These are phyloP conservation scores for Stenichneumon culpator DNA, from an alignment of 2,888 invertebrate species.

Conservation along the genomic window DNA sequence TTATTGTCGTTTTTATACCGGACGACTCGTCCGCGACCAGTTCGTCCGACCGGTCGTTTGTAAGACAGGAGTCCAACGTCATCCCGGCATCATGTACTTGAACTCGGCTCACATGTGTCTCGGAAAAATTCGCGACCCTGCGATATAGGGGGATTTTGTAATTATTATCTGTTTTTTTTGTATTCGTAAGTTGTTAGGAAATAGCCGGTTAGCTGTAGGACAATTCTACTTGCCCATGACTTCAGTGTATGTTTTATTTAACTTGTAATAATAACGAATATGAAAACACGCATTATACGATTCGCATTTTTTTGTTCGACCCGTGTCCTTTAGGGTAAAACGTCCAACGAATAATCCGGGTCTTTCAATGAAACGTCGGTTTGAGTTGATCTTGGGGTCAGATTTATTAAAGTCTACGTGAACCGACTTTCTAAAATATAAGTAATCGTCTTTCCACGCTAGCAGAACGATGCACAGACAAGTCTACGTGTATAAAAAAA, in stretches of 20 bases:
- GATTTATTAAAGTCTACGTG: not conserved
- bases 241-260: slow-evolving; percentile 81
- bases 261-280: slow-evolving; percentile 73
- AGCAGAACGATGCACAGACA: too few relatives aligned
- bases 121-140: slow-evolving; percentile 28
- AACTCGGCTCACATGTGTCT: slow-evolving; percentile 30
- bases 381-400: not conserved
- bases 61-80: not conserved
- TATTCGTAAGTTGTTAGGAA: slow-evolving; percentile 76
- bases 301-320: slow-evolving; percentile 7
- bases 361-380: not conserved
- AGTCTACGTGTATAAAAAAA: not conserved
- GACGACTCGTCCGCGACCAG: slow-evolving; percentile 36
- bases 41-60: slow-evolving; percentile 40
- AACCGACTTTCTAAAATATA: not conserved
- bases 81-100: slow-evolving; percentile 24
- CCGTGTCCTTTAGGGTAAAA: slow-evolving; percentile 22
- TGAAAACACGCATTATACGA: slow-evolving; percentile 18
- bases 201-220: slow-evolving; percentile 80
- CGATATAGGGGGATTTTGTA: slow-evolving; percentile 75
- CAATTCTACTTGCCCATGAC: slow-evolving; percentile 84
- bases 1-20: slow-evolving; percentile 39
- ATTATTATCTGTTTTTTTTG: slow-evolving; percentile 74
- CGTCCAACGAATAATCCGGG: not conserved
- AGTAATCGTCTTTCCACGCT: not conserved